These are phyloP conservation scores for Drosophila macrospina DNA, from an alignment of 2,888 invertebrate species.

Conservation along the genomic window DNA sequence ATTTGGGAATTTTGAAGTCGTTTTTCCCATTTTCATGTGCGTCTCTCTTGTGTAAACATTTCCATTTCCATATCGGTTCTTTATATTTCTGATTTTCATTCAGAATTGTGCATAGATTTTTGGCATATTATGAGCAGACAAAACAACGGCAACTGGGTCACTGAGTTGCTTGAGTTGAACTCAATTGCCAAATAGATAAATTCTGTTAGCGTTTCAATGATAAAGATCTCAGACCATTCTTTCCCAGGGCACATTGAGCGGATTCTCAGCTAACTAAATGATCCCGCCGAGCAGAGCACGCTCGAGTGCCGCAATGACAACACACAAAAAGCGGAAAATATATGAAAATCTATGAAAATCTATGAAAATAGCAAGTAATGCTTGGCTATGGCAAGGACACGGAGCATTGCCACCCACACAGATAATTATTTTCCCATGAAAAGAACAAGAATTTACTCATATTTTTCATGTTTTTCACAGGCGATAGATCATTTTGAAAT, in stretches of 20 bases:
- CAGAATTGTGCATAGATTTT: constrained; percentile 51
- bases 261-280: constrained; percentile 63
- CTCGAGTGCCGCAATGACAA: constrained; percentile 64
- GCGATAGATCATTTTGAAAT: constrained; percentile 61
- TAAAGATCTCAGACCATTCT: constrained; percentile 32
- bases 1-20: constrained; percentile 59
- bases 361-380: constrained; percentile 57
- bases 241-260: constrained; percentile 33
- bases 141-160: constrained; percentile 61
- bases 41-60: constrained; percentile 66
- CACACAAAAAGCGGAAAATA: too few species aligned
- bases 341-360: too few species aligned
- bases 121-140: constrained; percentile 55
- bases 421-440: constrained; percentile 63
- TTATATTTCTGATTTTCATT: too few species aligned
- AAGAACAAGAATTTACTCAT: constrained; percentile 43
- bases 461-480: constrained; percentile 41
- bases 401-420: constrained; percentile 59
- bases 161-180: neutral
- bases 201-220: constrained; percentile 16
- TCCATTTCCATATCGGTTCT: constrained; percentile 29
- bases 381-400: neutral
- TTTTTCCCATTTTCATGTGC: constrained; percentile 37
- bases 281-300: constrained; percentile 46
- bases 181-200: neutral